Conservation (phyloP, 2,113 vertebrate genomes). For the Hemibates koningsi region DNA sequence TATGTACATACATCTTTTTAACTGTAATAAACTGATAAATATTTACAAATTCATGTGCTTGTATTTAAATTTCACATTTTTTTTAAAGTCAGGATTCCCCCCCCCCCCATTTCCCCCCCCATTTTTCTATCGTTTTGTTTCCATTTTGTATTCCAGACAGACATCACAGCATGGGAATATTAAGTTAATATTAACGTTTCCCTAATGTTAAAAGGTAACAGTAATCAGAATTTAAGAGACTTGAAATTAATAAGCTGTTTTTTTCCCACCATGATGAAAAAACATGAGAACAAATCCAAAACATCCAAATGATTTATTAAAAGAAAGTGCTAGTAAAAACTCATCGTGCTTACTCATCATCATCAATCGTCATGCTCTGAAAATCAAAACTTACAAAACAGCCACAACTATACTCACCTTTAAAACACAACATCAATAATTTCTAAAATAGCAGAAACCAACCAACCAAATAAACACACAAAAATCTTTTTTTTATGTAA, state of each 20-base stretch:
- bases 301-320: neutral
- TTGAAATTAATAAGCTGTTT: neutral
- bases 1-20: conserved; percentile 71
- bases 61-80: neutral
- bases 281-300: neutral
- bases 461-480: neutral
- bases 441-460: neutral
- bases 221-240: neutral
- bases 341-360: neutral
- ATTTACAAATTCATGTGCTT: conserved; percentile 54
- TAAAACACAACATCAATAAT: neutral
- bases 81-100: neutral
- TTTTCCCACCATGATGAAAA: neutral
- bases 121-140: neutral
- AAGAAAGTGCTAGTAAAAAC: neutral
- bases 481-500: neutral
- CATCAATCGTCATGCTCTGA: neutral
- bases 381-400: neutral
- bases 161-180: neutral
- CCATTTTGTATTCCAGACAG: neutral
- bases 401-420: neutral
- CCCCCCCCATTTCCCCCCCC: accelerated
- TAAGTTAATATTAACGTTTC: neutral
- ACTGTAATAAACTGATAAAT: conserved; percentile 71
- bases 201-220: neutral